Percentiles rank a stretch among this genome's conserved stretches.
Evolutionary conservation across 1,140 invertebrate species (phyloP).

Genomic region (Macrosteles quadrilineatus): DNA sequence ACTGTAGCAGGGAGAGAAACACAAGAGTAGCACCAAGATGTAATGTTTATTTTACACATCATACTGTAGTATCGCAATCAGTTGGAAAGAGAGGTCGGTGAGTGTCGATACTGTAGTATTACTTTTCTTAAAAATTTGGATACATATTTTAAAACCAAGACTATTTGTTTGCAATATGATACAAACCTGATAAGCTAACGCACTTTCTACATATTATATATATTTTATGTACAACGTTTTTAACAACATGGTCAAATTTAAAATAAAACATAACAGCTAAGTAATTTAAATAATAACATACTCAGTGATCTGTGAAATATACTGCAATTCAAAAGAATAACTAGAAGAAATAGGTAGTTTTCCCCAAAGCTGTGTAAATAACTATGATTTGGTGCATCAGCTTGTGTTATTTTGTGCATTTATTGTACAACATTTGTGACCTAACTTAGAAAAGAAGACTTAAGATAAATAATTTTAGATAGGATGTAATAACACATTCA

Average conservation of each 20-base stretch:
- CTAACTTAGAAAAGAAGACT: no score
- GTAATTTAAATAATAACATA: no score
- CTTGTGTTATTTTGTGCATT: no score
- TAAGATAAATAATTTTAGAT: no score
- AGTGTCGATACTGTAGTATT: not conserved
- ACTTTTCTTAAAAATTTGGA: not conserved
- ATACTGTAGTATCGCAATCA: not conserved
- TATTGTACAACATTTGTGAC: no score
- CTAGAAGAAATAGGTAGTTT: no score
- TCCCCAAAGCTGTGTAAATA: no score
- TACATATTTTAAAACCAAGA: not conserved
- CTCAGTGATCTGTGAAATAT: no score
- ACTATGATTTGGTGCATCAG: no score
- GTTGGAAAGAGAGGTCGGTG: not conserved
- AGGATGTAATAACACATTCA: no score
- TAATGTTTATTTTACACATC: conserved; percentile 10
- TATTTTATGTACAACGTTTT: conserved; percentile 7
- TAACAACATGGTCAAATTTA: not conserved
- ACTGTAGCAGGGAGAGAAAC: no score
- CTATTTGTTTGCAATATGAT: not conserved
- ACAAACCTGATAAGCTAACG: conserved; percentile 5
- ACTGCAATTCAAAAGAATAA: no score
- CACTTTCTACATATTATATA: not conserved
- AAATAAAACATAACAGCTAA: not conserved
- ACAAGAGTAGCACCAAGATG: conserved; percentile 14